Percentiles rank a stretch among this genome's conserved stretches.
phyloP scores from a whole-genome alignment of 2,888 invertebrate species.

The Drosophila antonietae region DNA sequence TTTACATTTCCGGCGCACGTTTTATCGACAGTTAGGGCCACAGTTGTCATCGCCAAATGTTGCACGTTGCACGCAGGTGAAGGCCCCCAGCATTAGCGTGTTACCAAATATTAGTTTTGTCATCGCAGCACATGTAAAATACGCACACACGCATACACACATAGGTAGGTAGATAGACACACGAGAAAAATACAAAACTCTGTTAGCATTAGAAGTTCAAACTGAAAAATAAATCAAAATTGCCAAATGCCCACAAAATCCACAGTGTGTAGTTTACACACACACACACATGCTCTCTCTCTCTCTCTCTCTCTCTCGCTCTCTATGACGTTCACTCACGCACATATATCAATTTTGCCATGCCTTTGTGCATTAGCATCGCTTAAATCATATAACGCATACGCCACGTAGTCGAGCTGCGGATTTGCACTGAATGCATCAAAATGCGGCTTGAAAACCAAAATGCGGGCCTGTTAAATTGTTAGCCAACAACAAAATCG shows the following conservation, averaged over 20 bases:
- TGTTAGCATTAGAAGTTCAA: slow-evolving; percentile 67
- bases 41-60: slow-evolving; percentile 60
- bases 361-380: slow-evolving; percentile 75
- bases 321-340: slow-evolving; percentile 6
- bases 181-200: slow-evolving; percentile 42
- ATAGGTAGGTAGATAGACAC: neutral
- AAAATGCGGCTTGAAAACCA: slow-evolving; percentile 25
- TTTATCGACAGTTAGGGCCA: slow-evolving; percentile 30
- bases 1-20: slow-evolving; percentile 71
- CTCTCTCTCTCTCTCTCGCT: neutral
- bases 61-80: slow-evolving; percentile 58
- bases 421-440: slow-evolving; percentile 43
- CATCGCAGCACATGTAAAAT: slow-evolving; percentile 52
- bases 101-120: slow-evolving; percentile 66
- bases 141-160: slow-evolving; percentile 11
- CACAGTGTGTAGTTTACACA: slow-evolving; percentile 28
- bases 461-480: slow-evolving; percentile 53
- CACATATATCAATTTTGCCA: slow-evolving; percentile 68
- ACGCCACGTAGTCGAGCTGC: slow-evolving; percentile 58
- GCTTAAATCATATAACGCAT: slow-evolving; percentile 76
- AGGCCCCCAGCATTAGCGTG: slow-evolving; percentile 59
- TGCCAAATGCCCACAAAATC: slow-evolving; percentile 55
- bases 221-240: slow-evolving; percentile 74
- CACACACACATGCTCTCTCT: slow-evolving; percentile 7
- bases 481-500: slow-evolving; percentile 53